Evolutionary conservation across 2,113 vertebrate genomes (phyloP), one percentile per base, ranked within the genome.

Genomic region (Paracanthobrama guichenoti): DNA sequence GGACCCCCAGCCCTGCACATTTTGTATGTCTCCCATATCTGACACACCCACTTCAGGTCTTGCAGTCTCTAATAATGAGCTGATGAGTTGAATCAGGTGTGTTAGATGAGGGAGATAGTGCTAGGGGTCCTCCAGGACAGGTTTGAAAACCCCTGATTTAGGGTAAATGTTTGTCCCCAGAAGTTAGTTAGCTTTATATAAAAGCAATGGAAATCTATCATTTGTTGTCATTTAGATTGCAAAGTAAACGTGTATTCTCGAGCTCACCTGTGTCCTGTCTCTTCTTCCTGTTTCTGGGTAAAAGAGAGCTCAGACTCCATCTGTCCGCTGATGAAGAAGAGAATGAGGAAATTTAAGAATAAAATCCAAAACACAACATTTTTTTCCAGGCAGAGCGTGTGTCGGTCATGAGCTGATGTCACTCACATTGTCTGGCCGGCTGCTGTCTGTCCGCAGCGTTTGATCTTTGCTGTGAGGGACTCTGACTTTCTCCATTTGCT

Each of bases 251-350:
- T 84, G 50, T 75, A 7, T 71, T 62, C 14, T 35, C 79, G n/a
- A 13, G 12, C 60, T 74, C n/a, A 88, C 84, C 84, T 24, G 80
- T 73, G n/a, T 85, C 83, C 18, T 86, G 86, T 84, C 66, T 83
- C 42, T 89, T 89, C 71, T 66, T 85, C 60, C 88, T 78, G 86
- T 84, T 87, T 67, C 14, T 62, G 6, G 86, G 88, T 81, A 89
- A 84, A 46, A 89, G 57, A 81, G 86, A 89, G 80, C 84, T 89
- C 53, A 89, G 86, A 62, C 88, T 89, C 88, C 88, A 89, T 28
- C 88, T 81, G 59, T 89, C 88, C n/a, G 83, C 88, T 89, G 71
- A 55, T 69, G 35, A 77, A 55, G 3, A 78, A 62, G 31, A 16
- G 24, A 71, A 66, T 26, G 8, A n/a, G 22, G 1, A 77, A 72